phyloP scores from a whole-genome alignment of 64 coral and sea anemone genomes.

The Montipora cactus region DNA sequence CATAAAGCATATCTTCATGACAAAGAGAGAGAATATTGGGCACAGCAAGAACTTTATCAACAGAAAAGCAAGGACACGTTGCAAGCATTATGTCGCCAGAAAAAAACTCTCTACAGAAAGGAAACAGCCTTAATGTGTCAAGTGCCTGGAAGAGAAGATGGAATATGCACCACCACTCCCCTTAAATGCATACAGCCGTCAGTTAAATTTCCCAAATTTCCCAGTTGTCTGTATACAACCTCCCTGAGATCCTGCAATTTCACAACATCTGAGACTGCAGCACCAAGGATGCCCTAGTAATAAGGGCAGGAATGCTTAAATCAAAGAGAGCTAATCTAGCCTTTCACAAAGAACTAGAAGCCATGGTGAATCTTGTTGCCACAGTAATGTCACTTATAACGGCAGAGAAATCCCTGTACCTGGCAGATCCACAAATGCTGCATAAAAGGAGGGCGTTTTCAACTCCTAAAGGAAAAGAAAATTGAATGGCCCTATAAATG shows the following conservation, averaged over 20 bases:
- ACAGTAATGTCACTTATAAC: not conserved
- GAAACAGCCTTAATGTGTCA: not conserved
- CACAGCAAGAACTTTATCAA: not conserved
- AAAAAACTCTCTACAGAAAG: too few relatives aligned
- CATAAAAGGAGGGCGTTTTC: not conserved
- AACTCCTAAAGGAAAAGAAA: not conserved
- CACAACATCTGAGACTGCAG: not conserved
- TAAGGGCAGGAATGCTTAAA: constrained; percentile 3
- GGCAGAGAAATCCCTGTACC: not conserved
- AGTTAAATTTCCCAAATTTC: not conserved
- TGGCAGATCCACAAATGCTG: not conserved
- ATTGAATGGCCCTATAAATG: too few relatives aligned
- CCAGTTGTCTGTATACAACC: constrained; percentile 14
- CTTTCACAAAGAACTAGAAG: constrained; percentile 32
- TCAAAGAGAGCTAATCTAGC: not conserved
- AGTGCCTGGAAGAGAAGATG: not conserved
- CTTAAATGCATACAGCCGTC: not conserved
- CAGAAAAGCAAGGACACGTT: not conserved
- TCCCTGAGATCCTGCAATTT: not conserved
- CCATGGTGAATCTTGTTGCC: not conserved
- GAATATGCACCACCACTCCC: not conserved
- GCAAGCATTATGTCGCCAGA: not conserved
- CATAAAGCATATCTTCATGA: not conserved
- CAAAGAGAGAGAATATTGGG: constrained; percentile 32
- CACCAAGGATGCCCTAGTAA: not conserved